phyloP scores from a whole-genome alignment of 2,888 invertebrate species.

The Thecocarcelia acutangulata region DNA sequence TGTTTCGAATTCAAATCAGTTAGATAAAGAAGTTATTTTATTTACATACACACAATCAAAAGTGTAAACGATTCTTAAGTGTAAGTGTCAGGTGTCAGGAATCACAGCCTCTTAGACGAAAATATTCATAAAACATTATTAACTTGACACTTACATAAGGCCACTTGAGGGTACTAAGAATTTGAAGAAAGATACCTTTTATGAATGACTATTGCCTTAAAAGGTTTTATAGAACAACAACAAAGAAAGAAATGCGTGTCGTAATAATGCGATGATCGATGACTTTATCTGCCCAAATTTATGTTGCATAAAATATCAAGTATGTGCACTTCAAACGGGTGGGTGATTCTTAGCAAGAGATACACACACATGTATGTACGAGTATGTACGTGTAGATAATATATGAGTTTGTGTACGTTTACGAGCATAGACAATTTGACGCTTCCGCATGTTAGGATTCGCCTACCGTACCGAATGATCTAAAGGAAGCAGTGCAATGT shows the following conservation, averaged over 20 bases:
- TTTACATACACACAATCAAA: neutral
- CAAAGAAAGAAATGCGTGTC: conserved; percentile 16
- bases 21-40: conserved; percentile 39
- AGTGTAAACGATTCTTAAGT: neutral
- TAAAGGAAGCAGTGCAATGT: conserved; percentile 24
- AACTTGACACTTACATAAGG: neutral
- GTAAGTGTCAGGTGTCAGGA: conserved; percentile 65
- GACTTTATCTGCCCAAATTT: conserved; percentile 67
- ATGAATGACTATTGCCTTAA: conserved; percentile 34
- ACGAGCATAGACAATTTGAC: conserved; percentile 78
- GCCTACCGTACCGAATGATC: conserved; percentile 71
- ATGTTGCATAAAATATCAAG: conserved; percentile 62
- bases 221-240: conserved; percentile 32
- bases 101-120: conserved; percentile 59
- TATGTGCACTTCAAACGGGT: conserved; percentile 37
- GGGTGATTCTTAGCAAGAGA: conserved; percentile 34
- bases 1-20: neutral
- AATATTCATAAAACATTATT: conserved; percentile 31
- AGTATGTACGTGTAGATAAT: too few relatives aligned
- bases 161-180: conserved; percentile 1
- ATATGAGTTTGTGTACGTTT: neutral
- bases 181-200: neutral
- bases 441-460: conserved; percentile 76
- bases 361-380: neutral
- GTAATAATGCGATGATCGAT: conserved; percentile 74